Evolutionary conservation across 2,797 vertebrate genomes (phyloP), one percentile per base, ranked within the genome.

Genomic region (Coracias cyanogaster): DNA sequence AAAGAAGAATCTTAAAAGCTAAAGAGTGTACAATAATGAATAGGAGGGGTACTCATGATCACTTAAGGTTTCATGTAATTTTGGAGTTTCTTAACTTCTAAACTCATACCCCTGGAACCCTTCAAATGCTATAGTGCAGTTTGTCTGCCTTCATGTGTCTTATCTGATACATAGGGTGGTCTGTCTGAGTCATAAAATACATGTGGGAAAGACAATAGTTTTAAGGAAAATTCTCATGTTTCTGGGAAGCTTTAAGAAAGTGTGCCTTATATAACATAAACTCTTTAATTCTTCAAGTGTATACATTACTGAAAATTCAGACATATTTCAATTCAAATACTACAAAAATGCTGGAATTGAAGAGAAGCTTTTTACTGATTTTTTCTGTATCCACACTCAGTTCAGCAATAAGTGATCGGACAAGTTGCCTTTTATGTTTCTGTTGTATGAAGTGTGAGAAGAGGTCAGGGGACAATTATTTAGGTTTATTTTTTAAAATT

Each of bases 401-500:
- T 90, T 91, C 57, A 71, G 69, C 28, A 79, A 79, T 48, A 86
- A 86, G 62, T 39, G 91, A 92, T 79, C 90, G 86, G 72, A 76
- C 29, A 94, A 93, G 49, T n/a, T 89, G 26, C 29, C 79, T 90
- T 96, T 90, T 86, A 90, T 86, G 13, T 66, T 89, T 81, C 55
- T 79, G 16, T 82, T 66, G 33, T 52, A 45, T 46, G 29, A 91
- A 91, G 52, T 65, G 72, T 81, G 31, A 70, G 54, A 71, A 89
- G 72, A 90, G 78, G 72, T 94, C 85, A 89, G 18, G 58, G 61
- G 51, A 88, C 82, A 90, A 94, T 95, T 86, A 93, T 91, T 91
- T 74, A 33, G 35, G 29, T 91, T 91, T 60, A 66, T 93, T 96
- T 96, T 79, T 86, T 94, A 97, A 57, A 87, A 92, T 61, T 81